These are phyloP conservation scores for Drosophila multiciliata DNA, from an alignment of 2,888 invertebrate genomes.

Conservation along the genomic window DNA sequence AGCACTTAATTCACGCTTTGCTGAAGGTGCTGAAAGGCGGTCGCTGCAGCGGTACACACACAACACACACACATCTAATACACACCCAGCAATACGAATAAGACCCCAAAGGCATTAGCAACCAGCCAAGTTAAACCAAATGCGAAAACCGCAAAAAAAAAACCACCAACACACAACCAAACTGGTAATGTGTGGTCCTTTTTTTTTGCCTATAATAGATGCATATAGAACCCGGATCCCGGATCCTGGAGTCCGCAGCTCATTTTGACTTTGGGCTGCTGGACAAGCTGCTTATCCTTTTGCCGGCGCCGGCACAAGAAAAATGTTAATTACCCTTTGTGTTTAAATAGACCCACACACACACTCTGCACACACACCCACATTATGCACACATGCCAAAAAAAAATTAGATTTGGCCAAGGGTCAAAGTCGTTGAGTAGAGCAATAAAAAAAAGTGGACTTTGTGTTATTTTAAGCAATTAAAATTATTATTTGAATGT, in stretches of 20 bases:
- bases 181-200: constrained; percentile 61
- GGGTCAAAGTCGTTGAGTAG: constrained; percentile 63
- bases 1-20: constrained; percentile 82
- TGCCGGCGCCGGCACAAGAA: constrained; percentile 60
- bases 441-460: constrained; percentile 24
- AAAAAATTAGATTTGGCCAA: constrained; percentile 30
- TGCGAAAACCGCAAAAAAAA: constrained; percentile 81
- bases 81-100: background rate
- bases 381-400: constrained; percentile 27
- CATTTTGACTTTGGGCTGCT: constrained; percentile 71
- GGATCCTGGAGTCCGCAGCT: constrained; percentile 42
- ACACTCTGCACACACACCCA: constrained; percentile 10
- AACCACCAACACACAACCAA: constrained; percentile 25
- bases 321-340: constrained; percentile 82
- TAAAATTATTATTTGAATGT: constrained; percentile 85
- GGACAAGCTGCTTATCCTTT: constrained; percentile 77
- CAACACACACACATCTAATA: constrained; percentile 8
- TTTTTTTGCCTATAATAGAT: constrained; percentile 35
- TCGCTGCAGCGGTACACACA: constrained; percentile 38
- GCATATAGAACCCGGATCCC: constrained; percentile 15
- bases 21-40: constrained; percentile 79
- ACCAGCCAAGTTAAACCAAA: constrained; percentile 81
- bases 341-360: constrained; percentile 73
- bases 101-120: constrained; percentile 55
- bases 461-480: constrained; percentile 82